A percentile compares a stretch with the other conserved stretches of the same genome.
These are phyloP conservation scores for Limosa lapponica DNA, from an alignment of 2,797 vertebrate species.

Conservation along the genomic window DNA sequence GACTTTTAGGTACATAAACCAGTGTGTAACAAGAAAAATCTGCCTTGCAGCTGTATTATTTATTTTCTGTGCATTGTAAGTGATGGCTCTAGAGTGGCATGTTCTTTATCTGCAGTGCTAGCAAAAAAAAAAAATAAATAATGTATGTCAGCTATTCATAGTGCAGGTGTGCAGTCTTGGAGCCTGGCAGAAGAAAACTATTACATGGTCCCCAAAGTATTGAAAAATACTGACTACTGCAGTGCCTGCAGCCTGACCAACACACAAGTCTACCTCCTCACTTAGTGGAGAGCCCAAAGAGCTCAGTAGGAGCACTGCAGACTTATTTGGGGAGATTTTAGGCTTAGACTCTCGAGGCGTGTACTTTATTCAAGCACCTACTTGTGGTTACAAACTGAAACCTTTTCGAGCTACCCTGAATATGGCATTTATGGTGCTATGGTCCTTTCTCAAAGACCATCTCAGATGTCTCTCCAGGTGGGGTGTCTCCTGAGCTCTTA, in stretches of 20 bases:
- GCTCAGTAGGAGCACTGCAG: neutral
- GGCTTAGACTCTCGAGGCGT: neutral
- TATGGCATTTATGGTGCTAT: neutral
- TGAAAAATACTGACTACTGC: neutral
- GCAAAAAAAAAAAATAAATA: neutral
- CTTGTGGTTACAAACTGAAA: neutral
- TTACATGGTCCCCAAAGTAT: neutral
- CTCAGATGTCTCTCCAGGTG: neutral
- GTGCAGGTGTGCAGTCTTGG: neutral
- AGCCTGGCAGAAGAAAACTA: neutral
- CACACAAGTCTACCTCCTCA: neutral
- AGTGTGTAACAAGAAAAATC: neutral
- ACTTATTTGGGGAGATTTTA: neutral
- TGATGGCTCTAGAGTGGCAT: neutral
- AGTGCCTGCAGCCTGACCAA: neutral
- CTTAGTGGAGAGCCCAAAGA: neutral
- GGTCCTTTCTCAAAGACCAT: neutral
- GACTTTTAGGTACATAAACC: neutral
- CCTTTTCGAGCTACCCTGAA: neutral
- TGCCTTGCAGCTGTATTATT: neutral
- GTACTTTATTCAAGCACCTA: neutral
- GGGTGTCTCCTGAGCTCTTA: neutral
- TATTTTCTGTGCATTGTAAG: neutral
- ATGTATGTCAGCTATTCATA: neutral
- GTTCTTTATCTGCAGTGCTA: neutral